Evolutionary conservation across 2,888 invertebrate species (phyloP).

Genomic region (Drosophila nr. medialis): DNA sequence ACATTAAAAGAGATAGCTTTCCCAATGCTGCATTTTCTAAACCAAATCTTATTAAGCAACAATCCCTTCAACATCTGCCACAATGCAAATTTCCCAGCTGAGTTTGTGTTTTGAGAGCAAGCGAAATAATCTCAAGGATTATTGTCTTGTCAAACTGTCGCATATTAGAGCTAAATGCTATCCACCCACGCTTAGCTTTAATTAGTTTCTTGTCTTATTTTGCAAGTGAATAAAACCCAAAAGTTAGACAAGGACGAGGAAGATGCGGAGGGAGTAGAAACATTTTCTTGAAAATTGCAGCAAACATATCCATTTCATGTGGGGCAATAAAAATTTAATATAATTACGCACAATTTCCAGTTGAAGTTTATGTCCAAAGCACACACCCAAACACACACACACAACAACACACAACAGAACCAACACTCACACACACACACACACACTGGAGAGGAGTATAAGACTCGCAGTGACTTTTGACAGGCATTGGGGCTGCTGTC

Average conservation of each 20-base stretch:
- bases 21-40: background rate
- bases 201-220: slow-evolving; percentile 5
- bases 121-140: slow-evolving; percentile 20
- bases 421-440: slow-evolving; percentile 1
- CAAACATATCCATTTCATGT: slow-evolving; percentile 66
- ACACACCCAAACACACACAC: slow-evolving; percentile 32
- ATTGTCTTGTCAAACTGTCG: slow-evolving; percentile 8
- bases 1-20: background rate
- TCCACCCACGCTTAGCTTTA: slow-evolving; percentile 13
- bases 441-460: slow-evolving; percentile 12
- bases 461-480: slow-evolving; percentile 57
- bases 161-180: slow-evolving; percentile 21
- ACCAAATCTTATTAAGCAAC: background rate
- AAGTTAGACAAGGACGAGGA: slow-evolving; percentile 14
- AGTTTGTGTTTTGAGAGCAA: background rate
- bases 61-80: background rate
- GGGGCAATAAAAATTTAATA: slow-evolving; percentile 77
- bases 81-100: background rate
- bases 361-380: slow-evolving; percentile 65
- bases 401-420: background rate
- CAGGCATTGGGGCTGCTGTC: slow-evolving; percentile 44
- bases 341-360: slow-evolving; percentile 79
- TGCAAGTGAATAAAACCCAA: slow-evolving; percentile 37
- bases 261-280: background rate
- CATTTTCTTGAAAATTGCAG: slow-evolving; percentile 54